phyloP scores from a whole-genome alignment of 2,113 vertebrate species.

The Acanthisitta chloris region DNA sequence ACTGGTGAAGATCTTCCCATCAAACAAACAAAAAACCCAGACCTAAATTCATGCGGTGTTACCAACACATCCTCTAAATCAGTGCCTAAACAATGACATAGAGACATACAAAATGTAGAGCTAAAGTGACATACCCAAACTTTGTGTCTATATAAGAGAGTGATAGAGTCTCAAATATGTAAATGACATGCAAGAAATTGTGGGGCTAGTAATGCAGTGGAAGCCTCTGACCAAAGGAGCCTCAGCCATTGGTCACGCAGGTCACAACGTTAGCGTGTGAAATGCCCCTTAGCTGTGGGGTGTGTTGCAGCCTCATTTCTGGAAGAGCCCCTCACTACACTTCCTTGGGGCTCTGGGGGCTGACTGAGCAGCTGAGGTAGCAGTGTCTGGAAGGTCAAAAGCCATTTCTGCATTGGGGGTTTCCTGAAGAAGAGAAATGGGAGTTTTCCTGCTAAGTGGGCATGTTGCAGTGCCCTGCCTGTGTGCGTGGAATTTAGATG shows the following conservation, averaged over 20 bases:
- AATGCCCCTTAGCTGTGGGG: background rate
- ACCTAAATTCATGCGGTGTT: background rate
- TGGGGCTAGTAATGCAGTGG: background rate
- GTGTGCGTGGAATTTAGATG: slow-evolving; percentile 34
- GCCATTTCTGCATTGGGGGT: background rate
- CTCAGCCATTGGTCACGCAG: rapidly evolving
- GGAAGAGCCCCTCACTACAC: background rate
- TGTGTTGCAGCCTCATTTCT: background rate
- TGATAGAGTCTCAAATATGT: background rate
- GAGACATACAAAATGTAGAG: background rate
- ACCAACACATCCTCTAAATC: background rate
- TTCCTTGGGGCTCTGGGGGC: background rate
- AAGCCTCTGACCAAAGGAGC: background rate
- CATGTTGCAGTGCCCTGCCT: background rate
- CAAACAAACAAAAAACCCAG: background rate
- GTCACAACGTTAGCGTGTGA: background rate
- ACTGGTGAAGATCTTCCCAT: background rate
- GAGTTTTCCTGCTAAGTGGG: slow-evolving; percentile 1
- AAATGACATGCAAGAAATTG: background rate
- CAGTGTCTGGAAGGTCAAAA: background rate
- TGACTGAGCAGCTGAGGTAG: background rate
- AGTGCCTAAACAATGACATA: background rate
- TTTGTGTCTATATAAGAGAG: background rate
- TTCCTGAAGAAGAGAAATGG: background rate
- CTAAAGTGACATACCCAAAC: background rate